Conservation (phyloP, 2,888 invertebrate genomes). For the Drosophila kuntzei region DNA sequence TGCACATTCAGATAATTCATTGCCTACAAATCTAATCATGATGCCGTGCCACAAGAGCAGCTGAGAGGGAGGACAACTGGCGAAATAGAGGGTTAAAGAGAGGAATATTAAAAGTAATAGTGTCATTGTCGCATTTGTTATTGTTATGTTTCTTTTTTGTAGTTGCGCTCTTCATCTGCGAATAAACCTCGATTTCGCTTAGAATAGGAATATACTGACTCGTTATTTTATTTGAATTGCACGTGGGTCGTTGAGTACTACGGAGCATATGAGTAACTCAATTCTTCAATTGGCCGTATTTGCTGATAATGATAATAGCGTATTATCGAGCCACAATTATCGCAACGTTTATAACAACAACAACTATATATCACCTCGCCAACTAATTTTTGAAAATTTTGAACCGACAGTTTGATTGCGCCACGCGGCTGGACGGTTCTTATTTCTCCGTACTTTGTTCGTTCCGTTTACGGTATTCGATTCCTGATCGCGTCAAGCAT, state of each 20-base stretch:
- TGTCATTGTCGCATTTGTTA: slow-evolving; percentile 74
- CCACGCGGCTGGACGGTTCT: slow-evolving; percentile 63
- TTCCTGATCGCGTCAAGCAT: slow-evolving; percentile 2
- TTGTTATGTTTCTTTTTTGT: slow-evolving; percentile 28
- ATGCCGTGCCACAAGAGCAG: slow-evolving; percentile 6
- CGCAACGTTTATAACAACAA: slow-evolving; percentile 11
- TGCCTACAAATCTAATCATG: slow-evolving; percentile 73
- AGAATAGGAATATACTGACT: slow-evolving; percentile 3
- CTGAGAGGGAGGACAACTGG: neutral
- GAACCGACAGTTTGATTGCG: slow-evolving; percentile 65
- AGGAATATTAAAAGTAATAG: slow-evolving; percentile 61
- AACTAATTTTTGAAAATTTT: slow-evolving; percentile 40
- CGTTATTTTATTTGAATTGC: slow-evolving; percentile 24
- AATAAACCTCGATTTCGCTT: slow-evolving; percentile 2
- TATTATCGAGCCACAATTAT: slow-evolving; percentile 66
- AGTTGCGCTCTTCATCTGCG: slow-evolving; percentile 11
- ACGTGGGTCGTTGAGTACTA: slow-evolving; percentile 36
- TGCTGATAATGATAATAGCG: slow-evolving; percentile 56
- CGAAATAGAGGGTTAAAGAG: neutral
- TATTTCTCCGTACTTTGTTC: neutral
- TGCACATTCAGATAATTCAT: slow-evolving; percentile 64
- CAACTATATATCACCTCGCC: slow-evolving; percentile 18
- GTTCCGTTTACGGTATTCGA: neutral
- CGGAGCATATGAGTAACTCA: slow-evolving; percentile 43
- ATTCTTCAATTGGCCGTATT: slow-evolving; percentile 8